These are phyloP conservation scores for Neria commutata DNA, from an alignment of 2,888 invertebrate species.

Conservation along the genomic window DNA sequence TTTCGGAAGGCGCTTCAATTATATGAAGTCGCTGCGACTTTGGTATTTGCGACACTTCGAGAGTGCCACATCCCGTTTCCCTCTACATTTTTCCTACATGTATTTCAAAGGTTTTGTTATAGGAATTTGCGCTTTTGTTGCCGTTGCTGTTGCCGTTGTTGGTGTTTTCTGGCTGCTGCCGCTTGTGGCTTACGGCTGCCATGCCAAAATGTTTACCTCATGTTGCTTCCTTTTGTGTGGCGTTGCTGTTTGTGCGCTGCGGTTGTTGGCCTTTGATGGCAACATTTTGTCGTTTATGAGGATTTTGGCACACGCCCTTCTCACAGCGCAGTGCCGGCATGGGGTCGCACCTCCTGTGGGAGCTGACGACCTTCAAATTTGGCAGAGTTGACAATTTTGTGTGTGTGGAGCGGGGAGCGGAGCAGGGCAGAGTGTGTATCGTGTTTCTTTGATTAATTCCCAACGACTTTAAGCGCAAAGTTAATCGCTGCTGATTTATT, in stretches of 20 bases:
- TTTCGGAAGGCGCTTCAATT: conserved; percentile 7
- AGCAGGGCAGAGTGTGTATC: background rate
- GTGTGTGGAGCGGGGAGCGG: background rate
- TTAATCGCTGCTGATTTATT: conserved; percentile 51
- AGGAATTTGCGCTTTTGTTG: background rate
- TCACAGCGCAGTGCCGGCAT: background rate
- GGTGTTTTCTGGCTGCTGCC: background rate
- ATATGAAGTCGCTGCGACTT: no score
- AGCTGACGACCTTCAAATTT: conserved; percentile 13
- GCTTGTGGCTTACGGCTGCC: background rate
- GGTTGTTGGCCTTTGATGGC: conserved; percentile 35
- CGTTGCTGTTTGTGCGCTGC: conserved; percentile 13
- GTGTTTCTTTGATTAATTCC: conserved; percentile 1
- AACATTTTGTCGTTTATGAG: conserved; percentile 22
- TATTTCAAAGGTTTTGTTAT: background rate
- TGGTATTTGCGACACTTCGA: no score
- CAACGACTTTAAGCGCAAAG: conserved; percentile 30
- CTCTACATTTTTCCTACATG: background rate
- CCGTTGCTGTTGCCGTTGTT: background rate
- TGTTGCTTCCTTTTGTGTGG: conserved; percentile 4
- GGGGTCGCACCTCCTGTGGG: background rate
- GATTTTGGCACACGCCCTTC: conserved; percentile 4
- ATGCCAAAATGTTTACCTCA: conserved; percentile 8
- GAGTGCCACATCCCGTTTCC: no score
- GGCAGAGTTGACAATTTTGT: conserved; percentile 10